Base-by-base conservation (phyloP, 2,888 invertebrate species). In the Rhagonycha fulva region DNA sequence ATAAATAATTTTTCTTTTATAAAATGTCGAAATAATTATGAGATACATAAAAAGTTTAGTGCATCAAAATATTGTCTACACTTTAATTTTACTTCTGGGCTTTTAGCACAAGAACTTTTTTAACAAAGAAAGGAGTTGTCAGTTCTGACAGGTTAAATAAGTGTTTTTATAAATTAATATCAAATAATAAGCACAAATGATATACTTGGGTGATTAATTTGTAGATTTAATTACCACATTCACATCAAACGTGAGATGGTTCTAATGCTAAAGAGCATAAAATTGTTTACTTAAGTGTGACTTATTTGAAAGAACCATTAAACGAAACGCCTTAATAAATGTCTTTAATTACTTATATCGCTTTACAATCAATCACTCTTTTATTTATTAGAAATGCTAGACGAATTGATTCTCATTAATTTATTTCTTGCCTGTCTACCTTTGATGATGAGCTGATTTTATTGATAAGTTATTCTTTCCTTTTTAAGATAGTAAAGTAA, bases 341-440 rank as follows among this genome's bases (percentile, higher is more conserved):
- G 62, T 47, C 47, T 70, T 62, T 70, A 70, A 70, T 70, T 70
- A 70, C 70, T 70, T 62, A 70, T 70, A 28, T 24, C 62, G 28
- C n/a, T 62, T 28, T 62, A 70, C 28, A 70, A 70, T 70, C 70
- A 70, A 70, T 70, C 70, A 62, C 61, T 61, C 62, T 62, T 28
- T n/a, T 66, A 70, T 70, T 70, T 62, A 14, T 47, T 70, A 70
- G 62, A 70, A 70, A 62, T 62, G 70, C 62, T 62, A 28, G 26
- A 70, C 70, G 26, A 70, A 62, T 70, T 62, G 28, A 14, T 28
- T 26, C 70, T 70, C 70, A 70, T 70, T 70, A 70, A 70, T 62
- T 61, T 70, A 30, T 62, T 28, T 62, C 28, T 62, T 28, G 47
- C 47, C 47, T 47, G 70, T 70, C 62, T 70, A 62, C 28, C 26